These are phyloP conservation scores for Phataginus tetradactyla DNA, from an alignment of 2,797 vertebrate species.

Conservation along the genomic window DNA sequence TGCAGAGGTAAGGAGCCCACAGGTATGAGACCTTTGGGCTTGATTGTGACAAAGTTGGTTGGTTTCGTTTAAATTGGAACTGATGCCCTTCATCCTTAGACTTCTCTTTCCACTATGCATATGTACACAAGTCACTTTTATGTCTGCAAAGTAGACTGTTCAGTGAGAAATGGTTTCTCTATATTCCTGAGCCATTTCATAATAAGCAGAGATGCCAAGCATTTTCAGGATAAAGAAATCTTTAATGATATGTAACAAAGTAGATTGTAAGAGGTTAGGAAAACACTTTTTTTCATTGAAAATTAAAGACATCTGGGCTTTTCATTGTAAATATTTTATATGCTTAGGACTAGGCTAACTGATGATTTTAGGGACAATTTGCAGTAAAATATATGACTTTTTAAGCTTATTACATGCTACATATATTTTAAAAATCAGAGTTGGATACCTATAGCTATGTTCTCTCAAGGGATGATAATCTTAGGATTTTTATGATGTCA, in stretches of 20 bases:
- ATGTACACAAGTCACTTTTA: neutral
- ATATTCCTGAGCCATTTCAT: conserved; percentile 23
- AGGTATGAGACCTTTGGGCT: neutral
- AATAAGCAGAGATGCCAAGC: conserved; percentile 42
- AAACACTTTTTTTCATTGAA: conserved; percentile 54
- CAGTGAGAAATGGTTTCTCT: conserved; percentile 7
- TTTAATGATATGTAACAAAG: conserved; percentile 66
- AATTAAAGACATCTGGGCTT: conserved; percentile 72
- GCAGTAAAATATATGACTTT: conserved; percentile 39
- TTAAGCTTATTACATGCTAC: conserved; percentile 51
- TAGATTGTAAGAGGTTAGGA: conserved; percentile 56
- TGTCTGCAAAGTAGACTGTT: neutral
- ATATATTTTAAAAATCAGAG: conserved; percentile 64
- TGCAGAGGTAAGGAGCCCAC: neutral
- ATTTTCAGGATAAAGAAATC: conserved; percentile 37
- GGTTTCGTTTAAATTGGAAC: neutral
- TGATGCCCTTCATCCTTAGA: neutral
- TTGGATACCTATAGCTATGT: conserved; percentile 35
- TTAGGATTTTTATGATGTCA: conserved; percentile 46
- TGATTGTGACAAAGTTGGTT: neutral
- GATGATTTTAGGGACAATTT: conserved; percentile 64
- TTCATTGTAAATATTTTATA: conserved; percentile 68
- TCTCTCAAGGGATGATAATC: conserved; percentile 39
- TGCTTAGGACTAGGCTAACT: conserved; percentile 50
- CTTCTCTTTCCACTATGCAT: neutral